A percentile compares a stretch with the other conserved stretches of the same genome.
phyloP scores from a whole-genome alignment of 2,888 invertebrate species.

The Drosophila algonquin region DNA sequence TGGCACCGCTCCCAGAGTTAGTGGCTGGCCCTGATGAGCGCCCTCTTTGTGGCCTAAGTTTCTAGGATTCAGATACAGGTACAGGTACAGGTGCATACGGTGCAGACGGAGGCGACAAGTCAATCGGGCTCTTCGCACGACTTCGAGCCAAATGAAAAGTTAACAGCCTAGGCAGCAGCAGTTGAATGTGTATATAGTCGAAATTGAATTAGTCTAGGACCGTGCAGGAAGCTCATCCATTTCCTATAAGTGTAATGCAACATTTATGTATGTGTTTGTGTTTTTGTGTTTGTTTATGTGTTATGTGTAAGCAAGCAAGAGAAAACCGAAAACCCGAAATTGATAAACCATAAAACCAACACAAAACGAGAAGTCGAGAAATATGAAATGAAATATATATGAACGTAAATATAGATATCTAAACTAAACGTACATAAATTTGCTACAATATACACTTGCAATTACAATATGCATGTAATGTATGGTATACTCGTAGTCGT shows the following conservation, averaged over 20 bases:
- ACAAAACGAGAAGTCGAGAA: slow-evolving; percentile 10
- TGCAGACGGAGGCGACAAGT: slow-evolving; percentile 20
- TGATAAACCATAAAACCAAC: slow-evolving; percentile 4
- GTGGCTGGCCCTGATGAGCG: slow-evolving; percentile 56
- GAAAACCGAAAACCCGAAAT: slow-evolving; percentile 3
- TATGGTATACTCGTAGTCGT: slow-evolving; percentile 24
- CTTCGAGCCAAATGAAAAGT: slow-evolving; percentile 40
- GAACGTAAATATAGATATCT: slow-evolving; percentile 13
- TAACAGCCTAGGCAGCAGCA: slow-evolving; percentile 64
- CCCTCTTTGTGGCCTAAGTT: slow-evolving; percentile 57
- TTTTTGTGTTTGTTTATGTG: slow-evolving; percentile 6
- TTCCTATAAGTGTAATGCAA: slow-evolving; percentile 51
- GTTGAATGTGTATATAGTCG: slow-evolving; percentile 71
- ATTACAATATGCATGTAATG: slow-evolving; percentile 18
- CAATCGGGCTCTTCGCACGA: slow-evolving; percentile 23
- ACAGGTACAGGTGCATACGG: background rate
- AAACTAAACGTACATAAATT: slow-evolving; percentile 2
- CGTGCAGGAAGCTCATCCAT: slow-evolving; percentile 31
- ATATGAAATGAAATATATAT: slow-evolving; percentile 25
- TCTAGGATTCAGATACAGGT: background rate
- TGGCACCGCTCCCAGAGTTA: slow-evolving; percentile 67
- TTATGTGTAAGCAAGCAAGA: slow-evolving; percentile 43
- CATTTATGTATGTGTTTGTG: slow-evolving; percentile 2
- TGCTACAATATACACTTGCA: slow-evolving; percentile 1
- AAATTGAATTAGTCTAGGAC: slow-evolving; percentile 39